Evolutionary conservation across 2,797 vertebrate genomes (phyloP).

Genomic region (Gymnodraco acuticeps): DNA sequence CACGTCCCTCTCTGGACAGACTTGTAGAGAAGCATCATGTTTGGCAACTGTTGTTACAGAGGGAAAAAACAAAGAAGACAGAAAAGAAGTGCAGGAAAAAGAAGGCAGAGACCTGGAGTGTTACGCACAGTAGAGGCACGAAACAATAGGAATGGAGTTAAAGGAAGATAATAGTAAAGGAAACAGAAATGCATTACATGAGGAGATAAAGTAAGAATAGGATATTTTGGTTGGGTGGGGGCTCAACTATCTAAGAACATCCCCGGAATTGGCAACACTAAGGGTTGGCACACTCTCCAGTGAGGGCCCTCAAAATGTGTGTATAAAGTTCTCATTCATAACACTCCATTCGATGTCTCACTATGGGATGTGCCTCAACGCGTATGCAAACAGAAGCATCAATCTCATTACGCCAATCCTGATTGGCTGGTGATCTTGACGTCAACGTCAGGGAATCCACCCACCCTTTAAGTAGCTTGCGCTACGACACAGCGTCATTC

Average conservation of each 20-base stretch:
- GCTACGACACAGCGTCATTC: no score
- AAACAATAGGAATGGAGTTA: constrained; percentile 5
- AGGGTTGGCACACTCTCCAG: constrained; percentile 27
- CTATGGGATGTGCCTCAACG: no score
- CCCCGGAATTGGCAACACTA: constrained; percentile 34
- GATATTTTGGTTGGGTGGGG: background rate
- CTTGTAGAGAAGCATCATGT: constrained; percentile 63
- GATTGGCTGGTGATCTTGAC: no score
- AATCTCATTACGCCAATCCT: no score
- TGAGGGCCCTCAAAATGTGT: constrained; percentile 18
- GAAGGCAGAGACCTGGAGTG: constrained; percentile 20
- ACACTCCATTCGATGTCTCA: no score
- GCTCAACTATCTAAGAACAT: constrained; percentile 34
- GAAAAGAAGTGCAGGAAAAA: constrained; percentile 14
- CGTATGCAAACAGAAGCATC: no score
- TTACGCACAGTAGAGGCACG: constrained; percentile 3
- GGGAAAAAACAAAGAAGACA: constrained; percentile 46
- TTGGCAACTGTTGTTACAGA: constrained; percentile 66
- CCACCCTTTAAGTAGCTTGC: no score
- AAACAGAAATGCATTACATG: constrained; percentile 22
- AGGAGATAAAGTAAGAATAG: constrained; percentile 3
- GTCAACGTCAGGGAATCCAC: no score
- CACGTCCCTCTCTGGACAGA: constrained; percentile 69
- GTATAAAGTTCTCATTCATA: no score
- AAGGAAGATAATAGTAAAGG: constrained; percentile 29